Evolutionary conservation across 2,113 vertebrate genomes (phyloP).

Genomic region (Paracanthobrama guichenoti): DNA sequence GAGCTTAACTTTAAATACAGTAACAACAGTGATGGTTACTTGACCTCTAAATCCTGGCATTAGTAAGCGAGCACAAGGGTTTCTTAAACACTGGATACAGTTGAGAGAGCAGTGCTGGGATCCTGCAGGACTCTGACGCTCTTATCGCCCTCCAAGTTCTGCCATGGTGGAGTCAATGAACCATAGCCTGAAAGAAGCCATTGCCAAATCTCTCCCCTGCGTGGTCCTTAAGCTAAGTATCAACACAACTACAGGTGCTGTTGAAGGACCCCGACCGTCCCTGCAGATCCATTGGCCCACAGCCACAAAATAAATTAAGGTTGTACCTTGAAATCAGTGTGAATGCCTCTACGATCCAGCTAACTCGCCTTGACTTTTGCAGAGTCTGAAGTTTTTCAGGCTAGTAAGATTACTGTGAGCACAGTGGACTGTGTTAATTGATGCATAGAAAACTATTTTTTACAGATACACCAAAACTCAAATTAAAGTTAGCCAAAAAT

Average conservation of each 20-base stretch:
- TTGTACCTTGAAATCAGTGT: constrained; percentile 30
- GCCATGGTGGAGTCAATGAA: constrained; percentile 47
- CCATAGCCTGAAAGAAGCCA: constrained; percentile 49
- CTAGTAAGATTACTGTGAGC: background rate
- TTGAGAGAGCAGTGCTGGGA: constrained; percentile 44
- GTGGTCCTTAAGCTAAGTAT: constrained; percentile 54
- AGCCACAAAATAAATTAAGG: constrained; percentile 35
- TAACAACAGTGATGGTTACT: constrained; percentile 13
- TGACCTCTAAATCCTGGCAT: constrained; percentile 54
- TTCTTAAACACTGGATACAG: constrained; percentile 50
- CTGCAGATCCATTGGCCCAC: constrained; percentile 21
- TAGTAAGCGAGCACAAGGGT: constrained; percentile 30
- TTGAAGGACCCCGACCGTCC: constrained; percentile 29
- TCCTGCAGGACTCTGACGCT: constrained; percentile 46
- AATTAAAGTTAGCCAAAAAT: background rate
- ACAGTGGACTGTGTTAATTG: background rate
- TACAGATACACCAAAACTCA: background rate
- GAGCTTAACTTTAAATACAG: constrained; percentile 11
- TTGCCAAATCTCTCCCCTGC: constrained; percentile 50
- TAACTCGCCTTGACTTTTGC: background rate
- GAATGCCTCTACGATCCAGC: background rate
- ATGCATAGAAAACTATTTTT: background rate
- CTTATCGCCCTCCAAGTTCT: constrained; percentile 53
- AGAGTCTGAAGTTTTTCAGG: background rate
- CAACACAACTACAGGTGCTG: constrained; percentile 52